phyloP scores from a whole-genome alignment of 2,113 vertebrate species.

The Rhinogobius similis region DNA sequence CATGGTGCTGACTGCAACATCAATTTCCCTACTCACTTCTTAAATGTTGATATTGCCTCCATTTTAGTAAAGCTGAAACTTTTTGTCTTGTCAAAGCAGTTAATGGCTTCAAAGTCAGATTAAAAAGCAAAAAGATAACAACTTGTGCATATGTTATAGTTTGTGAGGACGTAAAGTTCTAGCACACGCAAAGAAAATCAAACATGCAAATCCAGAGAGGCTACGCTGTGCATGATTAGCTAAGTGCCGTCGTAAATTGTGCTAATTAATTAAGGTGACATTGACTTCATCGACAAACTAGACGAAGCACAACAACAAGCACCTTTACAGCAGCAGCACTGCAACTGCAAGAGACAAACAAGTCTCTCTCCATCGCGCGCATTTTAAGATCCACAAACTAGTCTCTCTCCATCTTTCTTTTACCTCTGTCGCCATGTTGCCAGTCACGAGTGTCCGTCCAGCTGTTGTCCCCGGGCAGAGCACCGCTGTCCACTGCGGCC shows the following conservation, averaged over 20 bases:
- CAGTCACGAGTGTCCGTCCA: slow-evolving; percentile 29
- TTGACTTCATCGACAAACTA: background rate
- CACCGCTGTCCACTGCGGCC: slow-evolving; percentile 37
- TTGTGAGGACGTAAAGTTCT: background rate
- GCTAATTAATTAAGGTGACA: background rate
- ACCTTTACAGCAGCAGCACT: background rate
- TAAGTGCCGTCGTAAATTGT: slow-evolving; percentile 4
- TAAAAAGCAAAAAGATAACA: background rate
- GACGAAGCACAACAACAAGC: slow-evolving; percentile 4
- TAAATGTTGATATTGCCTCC: background rate
- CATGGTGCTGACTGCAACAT: slow-evolving; percentile 66
- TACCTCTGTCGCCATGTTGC: slow-evolving; percentile 80
- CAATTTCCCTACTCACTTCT: slow-evolving; percentile 19
- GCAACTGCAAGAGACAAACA: background rate
- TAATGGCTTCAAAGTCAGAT: background rate
- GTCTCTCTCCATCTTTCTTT: slow-evolving; percentile 28
- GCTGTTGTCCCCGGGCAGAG: slow-evolving; percentile 66
- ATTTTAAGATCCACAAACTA: background rate
- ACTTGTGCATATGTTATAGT: background rate
- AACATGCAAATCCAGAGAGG: background rate
- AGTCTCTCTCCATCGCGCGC: background rate
- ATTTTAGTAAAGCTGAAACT: background rate
- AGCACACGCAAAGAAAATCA: background rate
- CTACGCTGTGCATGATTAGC: background rate
- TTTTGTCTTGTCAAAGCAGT: background rate